Evolutionary conservation across 2,113 vertebrate species (phyloP), one percentile per base, ranked within the genome.

Genomic region (Bubalus kerabau): DNA sequence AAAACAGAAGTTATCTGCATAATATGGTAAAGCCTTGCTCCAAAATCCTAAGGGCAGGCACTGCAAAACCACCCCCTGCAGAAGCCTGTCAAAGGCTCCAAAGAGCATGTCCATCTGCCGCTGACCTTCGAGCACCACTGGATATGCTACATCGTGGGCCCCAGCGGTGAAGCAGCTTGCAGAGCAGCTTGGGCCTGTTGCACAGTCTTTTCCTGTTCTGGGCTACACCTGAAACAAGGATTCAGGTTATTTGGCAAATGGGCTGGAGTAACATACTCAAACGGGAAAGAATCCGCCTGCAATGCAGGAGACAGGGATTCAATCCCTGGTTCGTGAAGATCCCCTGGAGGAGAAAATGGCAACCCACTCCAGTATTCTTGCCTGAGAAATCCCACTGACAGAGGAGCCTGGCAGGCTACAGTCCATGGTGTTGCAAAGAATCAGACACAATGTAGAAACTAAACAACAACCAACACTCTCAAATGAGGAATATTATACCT

Each of bases 201-300:
- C 14, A 59, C 60, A 5, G 19, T 24, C 23, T 59, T 84, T 8
- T 74, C 6, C 36, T 50, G 17, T 50, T 59, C 50, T 92, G 50
- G 17, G 48, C 54, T 46, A 28, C 46, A 14, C 32, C 48, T 6
- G 50, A 54, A 84, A 56, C 13, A 32, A 71, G 19, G 67, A 32
- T 32, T 71, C 48, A 84, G 26, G 48, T 32, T 36, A 32, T 21
- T 26, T 46, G 17, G n/a, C 67, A 84, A 43, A 56, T 46, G 19
- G 19, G n/a, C 80, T 56, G 36, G 19, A 84, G 19, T 32, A 71
- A 40, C n/a, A 56, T 19, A 56, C 19, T 17, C 48, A 46, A 76
- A 74, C 0, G 1, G 23, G 21, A 43, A 76, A 76, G 71, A 76
- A 43, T 26, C 71, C 0, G 0, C 40, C 71, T 76, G 12, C 71